Percentiles rank a stretch among this genome's conserved stretches.
Evolutionary conservation across 2,797 vertebrate genomes (phyloP).

Genomic region (Microcaecilia unicolor): DNA sequence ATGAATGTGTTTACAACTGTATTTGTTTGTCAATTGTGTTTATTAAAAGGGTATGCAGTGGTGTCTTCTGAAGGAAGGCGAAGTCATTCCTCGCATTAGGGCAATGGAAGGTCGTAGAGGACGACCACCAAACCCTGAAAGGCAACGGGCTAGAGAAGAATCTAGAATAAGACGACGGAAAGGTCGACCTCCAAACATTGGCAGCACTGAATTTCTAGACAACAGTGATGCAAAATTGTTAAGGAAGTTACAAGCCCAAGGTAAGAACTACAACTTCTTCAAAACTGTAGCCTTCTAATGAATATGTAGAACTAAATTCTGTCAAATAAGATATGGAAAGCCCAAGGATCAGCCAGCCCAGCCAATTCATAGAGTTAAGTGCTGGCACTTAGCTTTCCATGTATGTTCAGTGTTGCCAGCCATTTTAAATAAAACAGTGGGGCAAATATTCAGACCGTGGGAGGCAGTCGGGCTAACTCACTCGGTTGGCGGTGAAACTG

Average conservation of each 20-base stretch:
- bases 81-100: constrained; percentile 69
- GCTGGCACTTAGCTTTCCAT: no score
- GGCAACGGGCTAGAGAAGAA: constrained; percentile 49
- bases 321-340: no score
- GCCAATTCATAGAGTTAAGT: no score
- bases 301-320: no score
- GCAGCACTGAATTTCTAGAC: constrained; percentile 59
- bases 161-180: constrained; percentile 61
- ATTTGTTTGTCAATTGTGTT: constrained; percentile 28
- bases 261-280: constrained; percentile 42
- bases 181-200: constrained; percentile 57
- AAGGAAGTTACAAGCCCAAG: constrained; percentile 87
- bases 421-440: no score
- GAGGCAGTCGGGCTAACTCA: no score
- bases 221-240: constrained; percentile 71
- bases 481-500: no score
- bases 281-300: no score
- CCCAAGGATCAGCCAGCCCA: no score
- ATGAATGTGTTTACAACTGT: neutral
- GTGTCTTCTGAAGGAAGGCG: constrained; percentile 79
- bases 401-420: no score
- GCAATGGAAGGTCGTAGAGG: constrained; percentile 82
- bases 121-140: constrained; percentile 60
- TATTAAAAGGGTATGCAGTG: constrained; percentile 81
- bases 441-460: no score